A percentile compares a stretch with the other conserved stretches of the same genome.
phyloP scores from a whole-genome alignment of 2,888 invertebrate species.

The Lasioglossum morio region DNA sequence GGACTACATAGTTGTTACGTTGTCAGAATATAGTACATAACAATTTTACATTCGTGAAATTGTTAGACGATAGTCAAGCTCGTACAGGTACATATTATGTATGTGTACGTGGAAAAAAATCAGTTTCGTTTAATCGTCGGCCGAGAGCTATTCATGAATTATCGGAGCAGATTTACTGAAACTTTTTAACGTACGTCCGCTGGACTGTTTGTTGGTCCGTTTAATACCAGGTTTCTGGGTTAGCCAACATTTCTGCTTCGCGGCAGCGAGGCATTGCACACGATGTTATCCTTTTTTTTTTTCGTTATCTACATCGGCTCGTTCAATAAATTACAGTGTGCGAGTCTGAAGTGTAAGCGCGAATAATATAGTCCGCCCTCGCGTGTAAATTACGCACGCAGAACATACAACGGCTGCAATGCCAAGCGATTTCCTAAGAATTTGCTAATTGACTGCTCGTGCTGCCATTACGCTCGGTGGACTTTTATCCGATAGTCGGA shows the following conservation, averaged over 20 bases:
- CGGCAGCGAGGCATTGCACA: conserved; percentile 23
- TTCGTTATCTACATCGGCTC: conserved; percentile 56
- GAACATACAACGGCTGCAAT: conserved; percentile 74
- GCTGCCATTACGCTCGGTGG: conserved; percentile 26
- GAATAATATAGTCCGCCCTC: conserved; percentile 82
- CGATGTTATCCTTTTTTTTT: conserved; percentile 42
- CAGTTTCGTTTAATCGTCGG: background rate
- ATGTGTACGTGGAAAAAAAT: background rate
- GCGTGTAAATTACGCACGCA: conserved; percentile 76
- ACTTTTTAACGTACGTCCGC: conserved; percentile 18
- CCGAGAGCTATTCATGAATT: background rate
- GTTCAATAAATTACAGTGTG: conserved; percentile 58
- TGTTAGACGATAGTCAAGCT: background rate
- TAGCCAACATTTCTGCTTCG: conserved; percentile 35
- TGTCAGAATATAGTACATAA: too few relatives aligned
- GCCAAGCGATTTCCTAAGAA: conserved; percentile 77
- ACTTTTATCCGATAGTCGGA: conserved; percentile 33
- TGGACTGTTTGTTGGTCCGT: conserved; percentile 16
- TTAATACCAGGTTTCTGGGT: conserved; percentile 54
- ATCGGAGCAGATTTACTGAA: background rate
- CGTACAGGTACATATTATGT: background rate
- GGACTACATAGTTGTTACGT: background rate
- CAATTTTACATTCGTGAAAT: background rate
- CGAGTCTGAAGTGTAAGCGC: conserved; percentile 64
- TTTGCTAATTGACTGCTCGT: conserved; percentile 58